Base-by-base conservation (phyloP, 30 jellyfish, hydroid and myxozoan species). In the Aurelia aurita region DNA sequence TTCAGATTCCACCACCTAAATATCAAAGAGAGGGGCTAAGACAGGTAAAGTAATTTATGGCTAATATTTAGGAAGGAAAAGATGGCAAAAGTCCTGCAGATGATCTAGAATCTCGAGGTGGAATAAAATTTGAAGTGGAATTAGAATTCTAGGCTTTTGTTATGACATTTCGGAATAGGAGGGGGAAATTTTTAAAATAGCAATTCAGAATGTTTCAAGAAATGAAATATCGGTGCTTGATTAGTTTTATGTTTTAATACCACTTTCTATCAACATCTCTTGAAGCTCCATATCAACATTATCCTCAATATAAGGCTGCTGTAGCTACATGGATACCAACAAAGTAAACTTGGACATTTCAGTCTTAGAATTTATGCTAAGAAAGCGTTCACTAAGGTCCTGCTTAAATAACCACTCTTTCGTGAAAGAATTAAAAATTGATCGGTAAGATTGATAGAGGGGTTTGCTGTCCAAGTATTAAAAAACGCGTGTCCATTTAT, bases 221-320 rank as follows among this genome's bases (percentile, higher is more conserved):
- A 15, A 39, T 0, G 15, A 39, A 39, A 39, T 39, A 6, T 39
- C 51, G 9, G 51, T 39, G 16, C 16, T 39, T 9, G 9, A 39
- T 8, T 8, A 5, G 9, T 39, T 9, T 39, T 2, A 43, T 86
- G 68, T 80, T 77, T 83, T 87, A 51, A 93, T 46, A 23, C 91
- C 97, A 85, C 91, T 80, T 85, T 94, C 99, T 2, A 88, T 21
- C 22, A 94, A 85, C 97, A 94, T 89, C 16, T 78, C 54, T n/a
- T 94, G 96, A 4, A 94, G 85, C 58, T 58, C n/a, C 18, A 55
- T n/a, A 21, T 64, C 77, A 23, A 69, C 57, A 23, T 58, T 69
- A 10, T 79, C 96, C 32, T 59, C 89, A 18, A 94, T 43, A 72
- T 77, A 89, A 2, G 99, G 99, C 53, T 94, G 97, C 72, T 94